A percentile compares a stretch with the other conserved stretches of the same genome.
phyloP scores from a whole-genome alignment of 2,888 invertebrate genomes.

The Prenolepis imparis region DNA sequence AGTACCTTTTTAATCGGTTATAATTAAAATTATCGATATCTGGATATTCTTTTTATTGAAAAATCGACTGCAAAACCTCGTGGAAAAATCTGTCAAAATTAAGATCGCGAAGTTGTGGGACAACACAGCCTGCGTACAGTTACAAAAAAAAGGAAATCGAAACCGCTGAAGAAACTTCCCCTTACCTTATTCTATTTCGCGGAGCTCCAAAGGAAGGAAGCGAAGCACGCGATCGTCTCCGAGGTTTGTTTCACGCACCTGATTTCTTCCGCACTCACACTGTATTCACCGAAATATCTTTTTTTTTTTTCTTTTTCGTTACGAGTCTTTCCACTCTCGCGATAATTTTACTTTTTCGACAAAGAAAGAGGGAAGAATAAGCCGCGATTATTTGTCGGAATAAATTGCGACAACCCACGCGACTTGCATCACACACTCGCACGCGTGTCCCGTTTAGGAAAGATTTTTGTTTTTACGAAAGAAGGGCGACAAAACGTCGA shows the following conservation, averaged over 20 bases:
- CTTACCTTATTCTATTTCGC: constrained; percentile 26
- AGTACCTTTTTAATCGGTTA: neutral
- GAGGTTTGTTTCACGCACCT: constrained; percentile 39
- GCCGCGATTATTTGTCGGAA: constrained; percentile 8
- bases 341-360: constrained; percentile 13
- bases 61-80: neutral
- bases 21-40: neutral
- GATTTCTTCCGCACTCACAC: constrained; percentile 59
- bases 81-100: neutral
- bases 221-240: constrained; percentile 26
- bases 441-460: neutral
- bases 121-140: neutral
- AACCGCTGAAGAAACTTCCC: neutral
- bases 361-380: neutral
- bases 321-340: constrained; percentile 28
- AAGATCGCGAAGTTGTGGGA: neutral
- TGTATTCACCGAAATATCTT: constrained; percentile 28
- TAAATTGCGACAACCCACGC: constrained; percentile 25
- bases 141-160: neutral
- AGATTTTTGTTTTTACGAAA: constrained; percentile 14
- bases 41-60: neutral
- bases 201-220: constrained; percentile 24
- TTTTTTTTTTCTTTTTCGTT: constrained; percentile 27
- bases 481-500: constrained; percentile 14
- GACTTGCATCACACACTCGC: constrained; percentile 34